These are phyloP conservation scores for Polyommatus icarus DNA, from an alignment of 2,888 invertebrate species.

Conservation along the genomic window DNA sequence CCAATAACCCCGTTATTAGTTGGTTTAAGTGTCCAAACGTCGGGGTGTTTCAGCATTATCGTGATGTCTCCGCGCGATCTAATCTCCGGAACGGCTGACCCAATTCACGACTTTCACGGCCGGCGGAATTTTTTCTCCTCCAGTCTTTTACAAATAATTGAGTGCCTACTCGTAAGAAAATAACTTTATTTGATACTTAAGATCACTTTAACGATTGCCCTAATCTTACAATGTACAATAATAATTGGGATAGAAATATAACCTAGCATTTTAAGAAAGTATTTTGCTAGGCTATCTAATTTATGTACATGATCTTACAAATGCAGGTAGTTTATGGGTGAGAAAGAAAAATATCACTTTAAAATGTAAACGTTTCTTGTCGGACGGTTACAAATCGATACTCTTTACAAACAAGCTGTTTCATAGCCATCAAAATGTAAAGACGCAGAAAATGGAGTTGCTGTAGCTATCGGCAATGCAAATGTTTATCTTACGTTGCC, in stretches of 20 bases:
- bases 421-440: not conserved
- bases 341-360: not conserved
- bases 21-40: conserved; percentile 9
- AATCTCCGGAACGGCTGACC: conserved; percentile 10
- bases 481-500: not conserved
- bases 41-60: conserved; percentile 1
- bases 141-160: conserved; percentile 1
- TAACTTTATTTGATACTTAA: not conserved
- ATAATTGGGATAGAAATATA: not conserved
- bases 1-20: not conserved
- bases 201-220: not conserved
- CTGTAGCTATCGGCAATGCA: not conserved
- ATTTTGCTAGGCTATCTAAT: no score
- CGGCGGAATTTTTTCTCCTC: not conserved
- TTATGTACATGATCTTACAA: no score
- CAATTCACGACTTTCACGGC: not conserved
- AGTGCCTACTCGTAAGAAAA: not conserved
- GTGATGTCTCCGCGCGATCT: conserved; percentile 5
- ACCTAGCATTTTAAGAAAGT: no score
- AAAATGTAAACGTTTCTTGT: not conserved
- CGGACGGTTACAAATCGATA: not conserved
- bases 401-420: not conserved
- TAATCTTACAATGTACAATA: not conserved
- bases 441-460: conserved; percentile 2
- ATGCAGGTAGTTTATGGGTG: not conserved